These are phyloP conservation scores for Chrysolophus pictus DNA, from an alignment of 2,797 vertebrate genomes.

Conservation along the genomic window DNA sequence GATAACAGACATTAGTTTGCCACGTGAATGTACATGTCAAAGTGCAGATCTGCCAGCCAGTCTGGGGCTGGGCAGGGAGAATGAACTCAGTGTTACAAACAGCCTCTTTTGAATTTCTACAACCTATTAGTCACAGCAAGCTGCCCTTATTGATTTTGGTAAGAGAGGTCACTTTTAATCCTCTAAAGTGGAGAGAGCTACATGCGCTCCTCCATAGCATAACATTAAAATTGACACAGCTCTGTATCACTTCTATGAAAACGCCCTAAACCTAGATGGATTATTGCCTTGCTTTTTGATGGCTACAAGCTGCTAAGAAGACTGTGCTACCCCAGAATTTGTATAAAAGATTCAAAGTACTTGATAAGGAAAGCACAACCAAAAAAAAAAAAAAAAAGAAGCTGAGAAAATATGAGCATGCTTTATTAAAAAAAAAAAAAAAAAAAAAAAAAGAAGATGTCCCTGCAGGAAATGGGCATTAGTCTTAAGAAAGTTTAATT, in stretches of 20 bases:
- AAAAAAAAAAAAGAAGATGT: slow-evolving; percentile 58
- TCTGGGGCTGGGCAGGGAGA: slow-evolving; percentile 25
- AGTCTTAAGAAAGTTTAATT: slow-evolving; percentile 61
- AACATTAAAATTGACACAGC: slow-evolving; percentile 66
- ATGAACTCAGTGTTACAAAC: slow-evolving; percentile 52
- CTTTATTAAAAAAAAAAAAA: background rate
- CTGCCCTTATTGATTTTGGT: slow-evolving; percentile 74
- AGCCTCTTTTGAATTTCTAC: slow-evolving; percentile 59
- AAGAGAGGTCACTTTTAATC: slow-evolving; percentile 70
- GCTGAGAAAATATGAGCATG: slow-evolving; percentile 60
- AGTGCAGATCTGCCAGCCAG: slow-evolving; percentile 56
- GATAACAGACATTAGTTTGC: background rate
- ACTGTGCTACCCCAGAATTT: slow-evolving; percentile 34
- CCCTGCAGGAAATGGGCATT: slow-evolving; percentile 62
- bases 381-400: slow-evolving; percentile 42
- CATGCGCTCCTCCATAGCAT: slow-evolving; percentile 52
- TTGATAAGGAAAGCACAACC: slow-evolving; percentile 57
- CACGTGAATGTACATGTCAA: slow-evolving; percentile 45
- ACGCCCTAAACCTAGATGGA: slow-evolving; percentile 60
- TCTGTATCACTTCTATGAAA: slow-evolving; percentile 58
- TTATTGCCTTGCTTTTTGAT: slow-evolving; percentile 50
- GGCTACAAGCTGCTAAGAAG: slow-evolving; percentile 54
- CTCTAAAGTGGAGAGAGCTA: slow-evolving; percentile 68
- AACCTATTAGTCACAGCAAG: slow-evolving; percentile 70
- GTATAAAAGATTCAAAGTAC: slow-evolving; percentile 61